phyloP scores from a whole-genome alignment of 37 sponge, comb jelly and placozoan genomes.

The Bolinopsis microptera region DNA sequence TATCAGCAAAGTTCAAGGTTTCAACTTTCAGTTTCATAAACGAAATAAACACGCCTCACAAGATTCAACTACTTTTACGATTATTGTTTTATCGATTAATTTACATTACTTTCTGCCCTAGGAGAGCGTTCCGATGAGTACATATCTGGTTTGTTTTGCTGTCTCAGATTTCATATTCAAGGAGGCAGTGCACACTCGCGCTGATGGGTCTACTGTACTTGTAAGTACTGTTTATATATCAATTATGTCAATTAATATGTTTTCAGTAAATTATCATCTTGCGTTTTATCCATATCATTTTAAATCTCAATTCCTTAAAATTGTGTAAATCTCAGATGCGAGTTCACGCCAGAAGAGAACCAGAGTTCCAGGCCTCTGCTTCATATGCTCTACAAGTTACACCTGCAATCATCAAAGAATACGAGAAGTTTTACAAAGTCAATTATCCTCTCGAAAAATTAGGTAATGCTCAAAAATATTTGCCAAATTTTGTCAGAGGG shows the following conservation, averaged over 20 bases:
- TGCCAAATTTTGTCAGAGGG: no score
- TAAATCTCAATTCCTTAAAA: no score
- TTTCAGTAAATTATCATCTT: no score
- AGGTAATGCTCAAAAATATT: no score
- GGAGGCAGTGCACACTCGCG: neutral
- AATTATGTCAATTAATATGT: neutral
- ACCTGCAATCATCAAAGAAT: constrained; percentile 71
- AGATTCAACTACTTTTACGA: no score
- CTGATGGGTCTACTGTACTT: neutral
- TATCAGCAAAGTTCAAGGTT: neutral
- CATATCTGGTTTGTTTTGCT: constrained; percentile 95
- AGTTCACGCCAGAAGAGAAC: constrained; percentile 79
- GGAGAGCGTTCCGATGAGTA: constrained; percentile 86
- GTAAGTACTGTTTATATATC: neutral
- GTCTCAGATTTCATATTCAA: constrained; percentile 77
- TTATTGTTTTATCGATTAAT: no score
- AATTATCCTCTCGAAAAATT: constrained; percentile 87
- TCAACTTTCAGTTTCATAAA: no score
- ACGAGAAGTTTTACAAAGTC: constrained; percentile 81
- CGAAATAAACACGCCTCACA: no score
- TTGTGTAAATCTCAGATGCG: constrained; percentile 73
- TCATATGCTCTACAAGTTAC: constrained; percentile 77
- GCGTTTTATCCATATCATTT: no score
- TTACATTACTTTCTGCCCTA: constrained; percentile 67
- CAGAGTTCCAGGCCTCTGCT: constrained; percentile 70